These are phyloP conservation scores for Hapalemur alaotrensis DNA, from an alignment of 2,797 vertebrate genomes.

Conservation along the genomic window DNA sequence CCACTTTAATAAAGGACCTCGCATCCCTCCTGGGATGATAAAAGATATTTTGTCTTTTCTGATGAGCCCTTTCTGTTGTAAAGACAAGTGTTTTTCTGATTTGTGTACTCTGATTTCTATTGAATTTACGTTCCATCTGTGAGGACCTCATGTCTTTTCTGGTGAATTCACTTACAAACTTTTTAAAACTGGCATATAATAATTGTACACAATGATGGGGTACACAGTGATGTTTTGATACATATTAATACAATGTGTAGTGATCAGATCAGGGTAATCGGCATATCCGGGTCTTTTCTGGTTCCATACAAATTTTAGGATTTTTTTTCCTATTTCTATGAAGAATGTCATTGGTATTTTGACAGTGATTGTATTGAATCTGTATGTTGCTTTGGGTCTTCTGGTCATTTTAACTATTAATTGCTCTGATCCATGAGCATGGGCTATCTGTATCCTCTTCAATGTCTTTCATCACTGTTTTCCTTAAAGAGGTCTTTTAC, in stretches of 20 bases:
- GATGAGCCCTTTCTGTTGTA: background rate
- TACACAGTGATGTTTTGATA: background rate
- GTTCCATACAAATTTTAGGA: background rate
- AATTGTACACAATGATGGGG: background rate
- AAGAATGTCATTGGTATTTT: background rate
- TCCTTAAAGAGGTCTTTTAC: background rate
- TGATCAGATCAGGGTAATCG: background rate
- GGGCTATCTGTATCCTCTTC: background rate
- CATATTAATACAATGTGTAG: background rate
- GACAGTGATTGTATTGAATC: background rate
- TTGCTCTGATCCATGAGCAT: background rate
- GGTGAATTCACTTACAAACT: background rate
- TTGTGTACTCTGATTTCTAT: background rate
- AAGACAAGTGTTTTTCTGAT: background rate
- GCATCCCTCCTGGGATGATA: background rate
- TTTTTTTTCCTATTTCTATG: background rate
- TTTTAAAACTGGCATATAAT: background rate
- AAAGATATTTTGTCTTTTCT: background rate
- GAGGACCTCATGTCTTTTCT: background rate
- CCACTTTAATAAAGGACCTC: background rate
- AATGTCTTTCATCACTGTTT: background rate
- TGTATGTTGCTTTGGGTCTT: background rate
- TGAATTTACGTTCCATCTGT: background rate
- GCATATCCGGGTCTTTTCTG: background rate
- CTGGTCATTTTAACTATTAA: background rate